Conservation (phyloP, 2,888 invertebrate species). For the Petrophora chlorosata region DNA sequence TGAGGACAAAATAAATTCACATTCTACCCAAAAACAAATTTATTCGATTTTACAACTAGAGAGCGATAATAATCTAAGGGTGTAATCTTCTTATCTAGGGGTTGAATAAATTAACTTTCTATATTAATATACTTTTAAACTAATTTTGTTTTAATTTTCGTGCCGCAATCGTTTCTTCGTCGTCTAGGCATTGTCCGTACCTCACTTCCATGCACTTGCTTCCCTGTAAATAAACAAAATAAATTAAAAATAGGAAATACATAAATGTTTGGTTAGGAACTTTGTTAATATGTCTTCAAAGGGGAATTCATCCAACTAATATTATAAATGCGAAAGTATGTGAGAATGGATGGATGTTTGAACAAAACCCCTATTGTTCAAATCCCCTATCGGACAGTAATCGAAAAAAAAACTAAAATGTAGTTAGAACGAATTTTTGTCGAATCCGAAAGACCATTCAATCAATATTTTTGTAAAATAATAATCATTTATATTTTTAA, state of each 20-base stretch:
- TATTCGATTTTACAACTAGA: constrained; percentile 25
- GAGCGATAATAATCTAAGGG: constrained; percentile 13
- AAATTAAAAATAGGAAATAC: background rate
- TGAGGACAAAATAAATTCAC: constrained; percentile 6
- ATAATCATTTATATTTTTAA: too few species aligned
- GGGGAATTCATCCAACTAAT: too few species aligned
- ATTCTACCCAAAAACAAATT: constrained; percentile 13
- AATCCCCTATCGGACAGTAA: too few species aligned
- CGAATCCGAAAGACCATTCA: too few species aligned
- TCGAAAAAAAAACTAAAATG: too few species aligned
- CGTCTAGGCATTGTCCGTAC: constrained; percentile 84
- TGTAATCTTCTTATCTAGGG: constrained; percentile 14
- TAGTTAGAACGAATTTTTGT: too few species aligned
- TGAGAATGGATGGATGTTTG: too few species aligned
- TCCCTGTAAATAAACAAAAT: constrained; percentile 72
- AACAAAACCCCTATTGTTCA: too few species aligned
- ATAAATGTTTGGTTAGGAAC: too few species aligned
- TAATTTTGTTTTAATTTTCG: constrained; percentile 63
- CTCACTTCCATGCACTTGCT: constrained; percentile 85
- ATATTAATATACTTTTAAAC: constrained; percentile 13
- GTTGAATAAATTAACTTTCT: constrained; percentile 39
- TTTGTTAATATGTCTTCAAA: too few species aligned
- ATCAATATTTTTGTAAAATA: too few species aligned
- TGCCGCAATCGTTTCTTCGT: constrained; percentile 67
- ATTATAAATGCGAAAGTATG: too few species aligned